A percentile compares a stretch with the other conserved stretches of the same genome.
These are phyloP conservation scores for Colossoma macropomum DNA, from an alignment of 2,113 vertebrate species.

Conservation along the genomic window DNA sequence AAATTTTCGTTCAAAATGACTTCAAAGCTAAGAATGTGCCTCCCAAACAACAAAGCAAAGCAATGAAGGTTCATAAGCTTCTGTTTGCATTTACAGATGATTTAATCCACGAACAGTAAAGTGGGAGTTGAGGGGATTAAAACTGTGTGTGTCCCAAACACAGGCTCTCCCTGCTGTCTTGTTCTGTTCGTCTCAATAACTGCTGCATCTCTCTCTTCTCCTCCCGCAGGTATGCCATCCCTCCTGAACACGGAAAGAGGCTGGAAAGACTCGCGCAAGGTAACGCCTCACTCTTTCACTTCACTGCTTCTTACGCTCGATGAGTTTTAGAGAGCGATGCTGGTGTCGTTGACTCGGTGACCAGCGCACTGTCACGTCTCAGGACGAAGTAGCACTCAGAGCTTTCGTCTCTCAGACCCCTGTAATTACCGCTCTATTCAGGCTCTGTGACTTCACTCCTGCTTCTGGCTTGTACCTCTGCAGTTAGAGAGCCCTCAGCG, in stretches of 20 bases:
- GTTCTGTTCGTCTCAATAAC: conserved; percentile 37
- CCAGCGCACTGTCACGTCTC: background rate
- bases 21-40: too few species aligned
- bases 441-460: background rate
- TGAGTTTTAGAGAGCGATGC: background rate
- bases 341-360: background rate
- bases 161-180: background rate
- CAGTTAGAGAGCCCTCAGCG: background rate
- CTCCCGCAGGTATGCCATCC: conserved; percentile 87
- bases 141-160: too few species aligned
- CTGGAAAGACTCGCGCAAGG: conserved; percentile 95
- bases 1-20: too few species aligned
- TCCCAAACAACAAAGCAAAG: too few species aligned
- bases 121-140: too few species aligned
- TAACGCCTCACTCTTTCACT: conserved; percentile 64
- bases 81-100: too few species aligned
- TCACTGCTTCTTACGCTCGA: background rate
- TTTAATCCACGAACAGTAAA: too few species aligned
- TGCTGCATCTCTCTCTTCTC: conserved; percentile 43
- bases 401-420: background rate
- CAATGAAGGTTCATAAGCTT: too few species aligned
- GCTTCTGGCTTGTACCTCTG: background rate
- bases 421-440: background rate
- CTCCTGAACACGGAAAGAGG: conserved; percentile 95
- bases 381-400: background rate